Conservation (phyloP, 1,140 invertebrate species). For the Calycopis cecrops region DNA sequence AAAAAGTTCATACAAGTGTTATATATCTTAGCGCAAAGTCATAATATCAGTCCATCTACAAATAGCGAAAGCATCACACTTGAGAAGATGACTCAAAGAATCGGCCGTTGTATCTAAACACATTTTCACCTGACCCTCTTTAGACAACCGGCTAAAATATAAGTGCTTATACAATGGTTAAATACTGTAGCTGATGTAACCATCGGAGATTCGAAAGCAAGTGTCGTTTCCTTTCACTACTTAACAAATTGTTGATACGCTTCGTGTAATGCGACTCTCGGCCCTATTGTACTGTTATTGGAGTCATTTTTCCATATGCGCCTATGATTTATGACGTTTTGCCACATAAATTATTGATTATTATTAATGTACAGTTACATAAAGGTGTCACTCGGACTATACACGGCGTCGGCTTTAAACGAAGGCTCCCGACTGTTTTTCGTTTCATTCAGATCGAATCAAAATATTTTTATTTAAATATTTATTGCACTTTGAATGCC, state of each 20-base stretch:
- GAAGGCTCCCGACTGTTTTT: no score
- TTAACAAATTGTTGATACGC: background rate
- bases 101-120: background rate
- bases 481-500: no score
- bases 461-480: no score
- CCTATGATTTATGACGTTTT: background rate
- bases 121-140: background rate
- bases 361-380: conserved; percentile 9
- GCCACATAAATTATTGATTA: background rate
- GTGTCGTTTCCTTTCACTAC: conserved; percentile 39
- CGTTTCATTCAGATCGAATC: no score
- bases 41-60: no score
- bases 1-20: no score
- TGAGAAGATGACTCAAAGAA: background rate
- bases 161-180: conserved; percentile 13
- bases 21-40: no score
- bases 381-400: background rate
- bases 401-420: no score
- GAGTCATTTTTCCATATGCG: background rate
- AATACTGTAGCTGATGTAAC: conserved; percentile 30
- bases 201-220: conserved; percentile 36
- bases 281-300: background rate
- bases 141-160: conserved; percentile 5
- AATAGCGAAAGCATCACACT: no score
- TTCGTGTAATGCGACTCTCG: background rate